Percentiles rank a stretch among this genome's conserved stretches.
Conservation (phyloP, 1,140 invertebrate genomes). For the Meloidogyne floridensis region DNA sequence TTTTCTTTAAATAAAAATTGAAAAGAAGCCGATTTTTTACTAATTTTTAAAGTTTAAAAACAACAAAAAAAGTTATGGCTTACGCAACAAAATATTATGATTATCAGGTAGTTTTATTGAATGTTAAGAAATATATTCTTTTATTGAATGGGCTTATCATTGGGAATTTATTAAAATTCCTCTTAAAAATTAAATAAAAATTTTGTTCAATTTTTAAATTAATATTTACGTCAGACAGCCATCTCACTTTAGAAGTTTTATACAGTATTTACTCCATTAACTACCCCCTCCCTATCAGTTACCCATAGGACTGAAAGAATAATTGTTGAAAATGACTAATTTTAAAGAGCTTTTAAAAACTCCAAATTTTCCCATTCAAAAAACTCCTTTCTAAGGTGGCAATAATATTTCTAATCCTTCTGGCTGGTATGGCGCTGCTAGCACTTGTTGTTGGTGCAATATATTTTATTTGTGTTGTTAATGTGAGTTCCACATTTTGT, state of each 20-base stretch:
- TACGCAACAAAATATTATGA: constrained; percentile 42
- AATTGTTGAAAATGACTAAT: too few species aligned
- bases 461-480: constrained; percentile 42
- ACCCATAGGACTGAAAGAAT: too few species aligned
- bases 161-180: too few species aligned
- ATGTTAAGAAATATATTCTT: too few species aligned
- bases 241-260: too few species aligned
- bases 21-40: not conserved
- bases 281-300: too few species aligned
- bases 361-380: constrained; percentile 3
- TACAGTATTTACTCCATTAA: too few species aligned
- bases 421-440: constrained; percentile 32
- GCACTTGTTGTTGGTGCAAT: constrained; percentile 36
- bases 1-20: not conserved
- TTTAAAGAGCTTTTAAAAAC: not conserved
- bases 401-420: constrained; percentile 33
- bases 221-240: too few species aligned
- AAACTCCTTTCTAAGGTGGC: constrained; percentile 28
- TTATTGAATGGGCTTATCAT: too few species aligned
- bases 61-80: constrained; percentile 19
- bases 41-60: not conserved
- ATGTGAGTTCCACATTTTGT: constrained; percentile 17
- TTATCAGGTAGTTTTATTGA: constrained; percentile 35
- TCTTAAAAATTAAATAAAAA: too few species aligned
- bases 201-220: too few species aligned